Evolutionary conservation across 1,140 invertebrate genomes (phyloP).

Genomic region (Colletes latitarsis): DNA sequence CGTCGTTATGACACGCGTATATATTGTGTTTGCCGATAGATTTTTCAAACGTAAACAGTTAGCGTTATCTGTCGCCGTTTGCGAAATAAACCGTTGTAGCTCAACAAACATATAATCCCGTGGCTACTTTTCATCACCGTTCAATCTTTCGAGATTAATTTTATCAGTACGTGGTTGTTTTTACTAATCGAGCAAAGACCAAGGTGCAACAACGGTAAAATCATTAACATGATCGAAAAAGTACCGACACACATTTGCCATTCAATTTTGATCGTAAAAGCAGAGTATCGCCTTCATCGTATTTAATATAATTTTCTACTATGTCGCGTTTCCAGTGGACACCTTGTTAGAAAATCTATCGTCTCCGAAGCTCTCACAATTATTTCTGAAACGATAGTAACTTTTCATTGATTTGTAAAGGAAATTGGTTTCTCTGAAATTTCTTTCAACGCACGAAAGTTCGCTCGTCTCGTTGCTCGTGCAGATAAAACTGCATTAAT

Average conservation of each 20-base stretch:
- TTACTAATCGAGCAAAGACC: conserved; percentile 38
- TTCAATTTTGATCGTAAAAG: no score
- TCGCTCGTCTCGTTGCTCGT: no score
- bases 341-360: background rate
- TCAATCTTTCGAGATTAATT: conserved; percentile 31
- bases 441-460: background rate
- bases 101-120: background rate
- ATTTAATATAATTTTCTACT: no score
- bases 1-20: background rate
- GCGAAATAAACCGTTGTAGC: background rate
- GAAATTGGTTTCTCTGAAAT: no score
- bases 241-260: background rate
- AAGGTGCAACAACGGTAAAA: conserved; percentile 10
- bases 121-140: background rate
- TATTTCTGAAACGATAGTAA: no score
- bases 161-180: conserved; percentile 11
- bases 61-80: conserved; percentile 15
- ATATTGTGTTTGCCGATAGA: background rate
- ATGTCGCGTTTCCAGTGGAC: no score
- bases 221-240: background rate
- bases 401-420: background rate
- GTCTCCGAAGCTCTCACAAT: no score
- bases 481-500: background rate
- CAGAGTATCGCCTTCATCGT: no score
- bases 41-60: conserved; percentile 1